A percentile compares a stretch with the other conserved stretches of the same genome.
Evolutionary conservation across 2,888 invertebrate genomes (phyloP).

Genomic region (Abrostola triplasia): DNA sequence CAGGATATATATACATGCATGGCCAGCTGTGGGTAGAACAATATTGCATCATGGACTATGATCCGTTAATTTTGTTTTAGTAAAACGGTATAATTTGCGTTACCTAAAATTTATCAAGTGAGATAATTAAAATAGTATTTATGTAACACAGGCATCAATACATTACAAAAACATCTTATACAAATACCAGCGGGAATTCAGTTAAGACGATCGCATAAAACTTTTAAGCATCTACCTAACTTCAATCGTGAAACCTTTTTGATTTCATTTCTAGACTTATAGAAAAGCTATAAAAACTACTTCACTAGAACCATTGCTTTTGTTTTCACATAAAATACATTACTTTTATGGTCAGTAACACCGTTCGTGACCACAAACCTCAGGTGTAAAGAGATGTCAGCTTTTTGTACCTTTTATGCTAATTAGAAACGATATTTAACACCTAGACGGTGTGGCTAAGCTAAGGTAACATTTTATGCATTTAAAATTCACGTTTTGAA

Average conservation of each 20-base stretch:
- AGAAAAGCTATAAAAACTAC: constrained; percentile 29
- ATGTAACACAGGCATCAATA: no score
- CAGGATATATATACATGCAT: background rate
- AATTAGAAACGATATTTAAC: constrained; percentile 58
- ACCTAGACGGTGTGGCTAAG: constrained; percentile 30
- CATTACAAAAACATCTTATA: no score
- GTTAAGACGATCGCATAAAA: background rate
- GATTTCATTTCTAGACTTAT: constrained; percentile 10
- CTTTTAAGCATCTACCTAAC: background rate
- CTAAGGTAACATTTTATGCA: constrained; percentile 29
- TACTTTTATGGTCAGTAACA: constrained; percentile 48
- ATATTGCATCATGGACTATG: no score
- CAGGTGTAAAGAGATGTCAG: constrained; percentile 67
- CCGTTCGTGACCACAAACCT: constrained; percentile 63
- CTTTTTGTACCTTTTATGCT: constrained; percentile 57
- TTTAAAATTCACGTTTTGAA: constrained; percentile 33
- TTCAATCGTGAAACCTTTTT: constrained; percentile 5
- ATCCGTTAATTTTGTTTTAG: no score
- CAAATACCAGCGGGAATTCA: no score
- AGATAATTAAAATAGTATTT: no score
- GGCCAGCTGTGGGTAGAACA: no score
- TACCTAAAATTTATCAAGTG: no score
- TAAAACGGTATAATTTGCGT: no score
- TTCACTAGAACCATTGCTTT: constrained; percentile 9
- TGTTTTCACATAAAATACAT: constrained; percentile 57